These are phyloP conservation scores for Limosa lapponica DNA, from an alignment of 2,797 vertebrate species.

Conservation along the genomic window DNA sequence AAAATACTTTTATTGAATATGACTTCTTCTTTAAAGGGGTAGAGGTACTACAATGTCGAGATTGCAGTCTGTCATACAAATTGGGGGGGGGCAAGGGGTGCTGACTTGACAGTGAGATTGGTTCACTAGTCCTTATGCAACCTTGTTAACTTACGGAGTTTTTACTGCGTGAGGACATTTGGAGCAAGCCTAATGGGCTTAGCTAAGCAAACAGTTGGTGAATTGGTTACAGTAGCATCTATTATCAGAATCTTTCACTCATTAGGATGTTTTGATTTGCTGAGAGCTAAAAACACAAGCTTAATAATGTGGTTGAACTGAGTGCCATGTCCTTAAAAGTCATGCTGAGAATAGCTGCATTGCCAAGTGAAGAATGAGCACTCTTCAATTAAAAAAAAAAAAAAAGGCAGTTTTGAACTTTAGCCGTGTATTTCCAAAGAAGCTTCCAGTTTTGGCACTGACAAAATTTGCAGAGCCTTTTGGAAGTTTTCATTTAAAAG, in stretches of 20 bases:
- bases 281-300: background rate
- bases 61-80: background rate
- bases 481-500: background rate
- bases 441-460: background rate
- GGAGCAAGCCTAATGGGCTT: slow-evolving; percentile 36
- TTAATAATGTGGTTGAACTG: background rate
- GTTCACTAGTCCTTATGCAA: background rate
- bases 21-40: background rate
- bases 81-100: fast-evolving
- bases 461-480: background rate
- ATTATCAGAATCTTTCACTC: slow-evolving; percentile 32
- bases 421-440: background rate
- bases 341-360: background rate
- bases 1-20: background rate
- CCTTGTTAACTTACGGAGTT: background rate
- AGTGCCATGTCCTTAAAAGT: slow-evolving; percentile 11
- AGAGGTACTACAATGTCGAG: background rate
- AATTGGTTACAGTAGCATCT: slow-evolving; percentile 7
- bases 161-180: background rate
- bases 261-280: slow-evolving; percentile 26
- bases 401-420: background rate
- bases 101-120: background rate
- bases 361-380: background rate
- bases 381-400: background rate
- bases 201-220: background rate